phyloP scores from a whole-genome alignment of 2,888 invertebrate genomes.

The Ennomos erosarius region DNA sequence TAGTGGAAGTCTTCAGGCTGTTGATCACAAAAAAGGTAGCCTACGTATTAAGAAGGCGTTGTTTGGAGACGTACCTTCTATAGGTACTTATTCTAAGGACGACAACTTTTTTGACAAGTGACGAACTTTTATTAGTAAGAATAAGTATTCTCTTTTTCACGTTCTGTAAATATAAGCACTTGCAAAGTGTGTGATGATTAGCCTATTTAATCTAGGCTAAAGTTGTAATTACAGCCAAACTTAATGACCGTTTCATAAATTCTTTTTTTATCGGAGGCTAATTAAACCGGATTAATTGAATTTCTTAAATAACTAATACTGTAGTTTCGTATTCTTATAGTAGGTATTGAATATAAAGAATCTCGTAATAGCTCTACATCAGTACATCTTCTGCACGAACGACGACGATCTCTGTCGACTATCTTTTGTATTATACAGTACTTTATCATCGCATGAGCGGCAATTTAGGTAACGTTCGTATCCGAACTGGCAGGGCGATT shows the following conservation, averaged over 20 bases:
- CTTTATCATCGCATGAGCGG: conserved; percentile 3
- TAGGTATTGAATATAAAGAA: no score
- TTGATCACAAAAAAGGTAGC: no score
- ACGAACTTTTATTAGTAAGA: no score
- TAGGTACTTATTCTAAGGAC: no score
- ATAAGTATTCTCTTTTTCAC: no score
- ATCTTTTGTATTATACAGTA: background rate
- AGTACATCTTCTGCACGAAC: conserved; percentile 18
- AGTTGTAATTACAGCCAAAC: conserved; percentile 7
- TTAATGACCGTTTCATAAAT: conserved; percentile 24
- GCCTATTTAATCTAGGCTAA: conserved; percentile 23
- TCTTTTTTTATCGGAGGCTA: conserved; percentile 8
- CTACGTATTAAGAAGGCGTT: no score
- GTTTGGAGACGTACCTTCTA: no score
- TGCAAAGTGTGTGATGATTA: conserved; percentile 20
- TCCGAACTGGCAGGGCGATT: conserved; percentile 21
- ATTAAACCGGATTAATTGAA: background rate
- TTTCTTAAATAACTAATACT: background rate
- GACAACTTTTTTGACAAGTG: no score
- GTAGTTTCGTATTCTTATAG: no score
- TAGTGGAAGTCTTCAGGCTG: no score
- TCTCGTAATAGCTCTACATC: no score
- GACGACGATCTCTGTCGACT: conserved; percentile 12
- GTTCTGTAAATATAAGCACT: background rate
- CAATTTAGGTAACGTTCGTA: conserved; percentile 28